A percentile compares a stretch with the other conserved stretches of the same genome.
phyloP scores from a whole-genome alignment of 2,888 invertebrate genomes.

The Idaea dimidiata region DNA sequence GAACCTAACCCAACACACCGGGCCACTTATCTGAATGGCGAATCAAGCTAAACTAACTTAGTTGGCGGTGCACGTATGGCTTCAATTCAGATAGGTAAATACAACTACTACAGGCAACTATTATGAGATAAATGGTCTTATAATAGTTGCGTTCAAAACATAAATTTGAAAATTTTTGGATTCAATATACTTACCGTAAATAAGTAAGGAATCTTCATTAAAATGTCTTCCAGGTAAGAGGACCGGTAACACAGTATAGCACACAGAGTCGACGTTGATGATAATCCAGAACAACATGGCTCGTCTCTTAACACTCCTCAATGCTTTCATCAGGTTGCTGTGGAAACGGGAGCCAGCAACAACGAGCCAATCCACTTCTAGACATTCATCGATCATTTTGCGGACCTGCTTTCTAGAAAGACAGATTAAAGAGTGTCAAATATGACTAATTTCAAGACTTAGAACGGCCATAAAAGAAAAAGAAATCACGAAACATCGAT shows the following conservation, averaged over 20 bases:
- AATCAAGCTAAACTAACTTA: too few relatives aligned
- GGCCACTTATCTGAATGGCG: too few relatives aligned
- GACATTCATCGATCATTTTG: conserved; percentile 38
- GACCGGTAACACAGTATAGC: conserved; percentile 41
- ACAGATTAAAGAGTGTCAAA: neutral
- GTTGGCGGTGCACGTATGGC: too few relatives aligned
- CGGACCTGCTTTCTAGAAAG: conserved; percentile 37
- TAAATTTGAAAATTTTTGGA: neutral
- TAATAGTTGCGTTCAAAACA: too few relatives aligned
- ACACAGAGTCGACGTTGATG: conserved; percentile 42
- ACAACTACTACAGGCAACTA: too few relatives aligned
- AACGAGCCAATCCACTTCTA: conserved; percentile 37
- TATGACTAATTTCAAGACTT: neutral
- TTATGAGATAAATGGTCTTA: too few relatives aligned
- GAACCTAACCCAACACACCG: too few relatives aligned
- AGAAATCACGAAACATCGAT: neutral
- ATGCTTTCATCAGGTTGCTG: conserved; percentile 34
- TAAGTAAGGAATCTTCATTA: conserved; percentile 42
- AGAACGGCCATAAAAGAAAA: neutral
- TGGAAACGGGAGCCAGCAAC: conserved; percentile 41
- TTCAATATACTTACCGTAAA: conserved; percentile 42
- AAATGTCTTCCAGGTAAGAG: conserved; percentile 51
- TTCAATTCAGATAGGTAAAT: too few relatives aligned
- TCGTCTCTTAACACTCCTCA: conserved; percentile 48
- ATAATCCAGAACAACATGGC: conserved; percentile 49